These are phyloP conservation scores for Cottus gobio DNA, from an alignment of 2,113 vertebrate species.

Conservation along the genomic window DNA sequence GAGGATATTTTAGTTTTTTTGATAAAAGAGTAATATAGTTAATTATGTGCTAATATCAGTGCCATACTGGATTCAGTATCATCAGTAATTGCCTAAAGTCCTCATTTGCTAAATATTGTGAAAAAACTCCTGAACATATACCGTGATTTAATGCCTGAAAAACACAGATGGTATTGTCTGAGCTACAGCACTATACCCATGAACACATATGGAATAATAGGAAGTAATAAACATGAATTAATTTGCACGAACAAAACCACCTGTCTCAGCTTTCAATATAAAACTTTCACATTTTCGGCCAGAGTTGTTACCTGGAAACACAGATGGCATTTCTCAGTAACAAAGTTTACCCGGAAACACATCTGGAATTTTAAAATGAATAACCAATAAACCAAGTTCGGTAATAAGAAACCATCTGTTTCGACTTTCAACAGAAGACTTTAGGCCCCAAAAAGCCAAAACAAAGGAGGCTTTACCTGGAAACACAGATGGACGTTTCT, in stretches of 20 bases:
- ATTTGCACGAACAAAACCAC: neutral
- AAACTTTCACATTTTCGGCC: neutral
- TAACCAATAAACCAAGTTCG: neutral
- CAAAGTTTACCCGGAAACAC: constrained; percentile 5
- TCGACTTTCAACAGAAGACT: neutral
- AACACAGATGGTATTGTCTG: constrained; percentile 2
- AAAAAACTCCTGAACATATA: neutral
- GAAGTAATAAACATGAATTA: neutral
- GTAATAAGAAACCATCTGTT: neutral
- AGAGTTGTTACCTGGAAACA: constrained; percentile 3
- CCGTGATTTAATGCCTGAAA: neutral
- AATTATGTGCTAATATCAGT: neutral
- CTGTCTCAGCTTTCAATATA: neutral
- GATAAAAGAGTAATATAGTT: neutral
- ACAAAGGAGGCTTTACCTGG: neutral
- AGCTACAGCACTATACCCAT: neutral
- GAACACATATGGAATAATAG: neutral
- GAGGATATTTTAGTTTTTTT: neutral
- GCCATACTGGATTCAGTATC: neutral
- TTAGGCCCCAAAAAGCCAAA: neutral
- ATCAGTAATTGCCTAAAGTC: neutral
- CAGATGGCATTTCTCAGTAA: neutral
- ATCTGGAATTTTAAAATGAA: neutral
- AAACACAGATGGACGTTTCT: neutral
- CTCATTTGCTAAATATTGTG: neutral